phyloP scores from a whole-genome alignment of 2,113 vertebrate genomes.

The Pseudorasbora parva region DNA sequence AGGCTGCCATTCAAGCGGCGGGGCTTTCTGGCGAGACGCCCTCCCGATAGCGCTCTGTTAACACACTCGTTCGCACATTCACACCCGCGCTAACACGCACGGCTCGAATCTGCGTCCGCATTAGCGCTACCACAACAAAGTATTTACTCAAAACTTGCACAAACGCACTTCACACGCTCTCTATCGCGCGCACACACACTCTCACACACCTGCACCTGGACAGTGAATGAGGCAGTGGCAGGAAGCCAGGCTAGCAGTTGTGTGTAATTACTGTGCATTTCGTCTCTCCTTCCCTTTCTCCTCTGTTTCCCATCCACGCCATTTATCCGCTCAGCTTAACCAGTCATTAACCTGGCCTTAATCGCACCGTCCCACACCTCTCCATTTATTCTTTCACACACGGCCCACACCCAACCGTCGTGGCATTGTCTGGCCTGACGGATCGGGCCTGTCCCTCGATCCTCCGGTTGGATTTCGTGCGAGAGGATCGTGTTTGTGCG shows the following conservation, averaged over 20 bases:
- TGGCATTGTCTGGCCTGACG: constrained; percentile 43
- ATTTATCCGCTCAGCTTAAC: constrained; percentile 82
- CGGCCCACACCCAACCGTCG: constrained; percentile 30
- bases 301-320: constrained; percentile 66
- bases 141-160: constrained; percentile 51
- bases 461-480: constrained; percentile 4
- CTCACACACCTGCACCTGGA: constrained; percentile 58
- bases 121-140: constrained; percentile 46
- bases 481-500: constrained; percentile 10
- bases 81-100: constrained; percentile 59
- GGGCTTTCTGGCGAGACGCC: constrained; percentile 58
- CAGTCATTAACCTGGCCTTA: constrained; percentile 81
- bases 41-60: constrained; percentile 67
- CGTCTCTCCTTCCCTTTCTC: constrained; percentile 61
- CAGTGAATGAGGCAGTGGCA: constrained; percentile 86
- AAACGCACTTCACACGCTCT: constrained; percentile 50
- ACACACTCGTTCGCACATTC: constrained; percentile 62
- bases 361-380: constrained; percentile 48
- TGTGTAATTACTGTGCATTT: constrained; percentile 86
- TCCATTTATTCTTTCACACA: constrained; percentile 48
- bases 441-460: constrained; percentile 38
- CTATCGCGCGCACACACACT: constrained; percentile 15
- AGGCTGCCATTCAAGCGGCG: constrained; percentile 68
- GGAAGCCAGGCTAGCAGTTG: constrained; percentile 79
- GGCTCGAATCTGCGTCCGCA: constrained; percentile 31